Evolutionary conservation across 2,113 vertebrate genomes (phyloP), one percentile per base, ranked within the genome.

Genomic region (Grammomys dolichurus): DNA sequence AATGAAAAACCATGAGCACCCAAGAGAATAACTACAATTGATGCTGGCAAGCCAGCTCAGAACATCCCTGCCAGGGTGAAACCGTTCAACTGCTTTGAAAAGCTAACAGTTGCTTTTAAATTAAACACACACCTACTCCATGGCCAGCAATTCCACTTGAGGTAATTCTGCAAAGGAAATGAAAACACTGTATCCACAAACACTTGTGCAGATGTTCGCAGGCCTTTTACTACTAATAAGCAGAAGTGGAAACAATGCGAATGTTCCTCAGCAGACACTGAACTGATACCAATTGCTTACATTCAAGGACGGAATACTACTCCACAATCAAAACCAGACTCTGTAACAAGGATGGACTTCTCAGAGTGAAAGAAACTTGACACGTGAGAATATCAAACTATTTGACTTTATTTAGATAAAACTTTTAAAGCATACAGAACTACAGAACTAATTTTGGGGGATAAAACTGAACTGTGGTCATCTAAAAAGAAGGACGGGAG

Each of bases 111-210:
- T 70, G 95, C 85, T 94, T 56, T 91, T 22, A 87, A 93, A 93
- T 36, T 92, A 95, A 96, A 65, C 10, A 58, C 56, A 82, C 2
- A 28, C 31, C 70, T 93, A 92, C 22, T 84, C 70, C 92, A 36
- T 65, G 85, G 90, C 54, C 84, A 81, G 75, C 51, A 88, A 76
- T 94, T 92, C 65, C 58, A 89, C 22, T 86, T 75, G 88, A 56
- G 81, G 56, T 97, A 82, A 89, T 95, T 92, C 89, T 67, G 40
- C 89, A 92, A 90, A 95, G 91, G 40, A 95, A 94, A 95, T 82
- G 43, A 95, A 90, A 95, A 95, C 65, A 7, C 33, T 78, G 46
- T 54, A 51, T 87, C 46, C 87, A 76, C 48, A 96, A 94, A 95
- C 77, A 60, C 58, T 73, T 95, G 0, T 31, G 80, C 26, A 91